A percentile compares a stretch with the other conserved stretches of the same genome.
These are phyloP conservation scores for Drosophila guanche DNA, from an alignment of 1,140 invertebrate species.

Conservation along the genomic window DNA sequence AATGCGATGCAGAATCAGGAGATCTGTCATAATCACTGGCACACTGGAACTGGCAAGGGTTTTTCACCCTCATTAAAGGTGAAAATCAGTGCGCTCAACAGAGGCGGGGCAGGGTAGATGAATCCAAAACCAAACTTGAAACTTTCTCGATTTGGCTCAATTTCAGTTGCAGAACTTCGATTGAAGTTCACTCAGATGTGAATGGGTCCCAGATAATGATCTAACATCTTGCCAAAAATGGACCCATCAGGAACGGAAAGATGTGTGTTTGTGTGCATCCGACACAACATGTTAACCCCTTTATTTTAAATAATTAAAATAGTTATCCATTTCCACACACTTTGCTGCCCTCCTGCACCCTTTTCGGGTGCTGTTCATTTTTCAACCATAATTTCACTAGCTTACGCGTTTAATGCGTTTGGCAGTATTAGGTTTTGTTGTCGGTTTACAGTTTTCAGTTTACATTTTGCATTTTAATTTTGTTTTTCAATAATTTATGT, in stretches of 20 bases:
- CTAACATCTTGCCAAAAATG: neutral
- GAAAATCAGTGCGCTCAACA: neutral
- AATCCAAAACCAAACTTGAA: slow-evolving; percentile 20
- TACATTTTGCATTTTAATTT: slow-evolving; percentile 22
- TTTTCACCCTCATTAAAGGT: slow-evolving; percentile 53
- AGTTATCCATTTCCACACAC: slow-evolving; percentile 16
- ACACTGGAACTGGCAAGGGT: slow-evolving; percentile 5
- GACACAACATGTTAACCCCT: slow-evolving; percentile 53
- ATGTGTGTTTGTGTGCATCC: slow-evolving; percentile 31
- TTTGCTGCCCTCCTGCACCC: neutral
- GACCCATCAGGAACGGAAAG: neutral
- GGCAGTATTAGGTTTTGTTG: slow-evolving; percentile 35
- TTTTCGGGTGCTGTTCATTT: neutral
- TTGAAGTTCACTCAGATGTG: slow-evolving; percentile 34
- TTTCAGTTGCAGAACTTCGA: slow-evolving; percentile 12
- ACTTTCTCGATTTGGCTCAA: neutral
- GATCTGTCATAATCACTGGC: slow-evolving; percentile 58
- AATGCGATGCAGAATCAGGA: slow-evolving; percentile 19
- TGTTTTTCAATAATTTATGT: slow-evolving; percentile 53
- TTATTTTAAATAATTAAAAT: slow-evolving; percentile 70
- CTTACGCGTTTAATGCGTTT: slow-evolving; percentile 38
- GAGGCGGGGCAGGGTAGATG: neutral
- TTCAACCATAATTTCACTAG: slow-evolving; percentile 42
- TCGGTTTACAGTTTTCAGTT: slow-evolving; percentile 20
- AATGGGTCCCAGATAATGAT: neutral